Percentiles rank a stretch among this genome's conserved stretches.
phyloP scores from a whole-genome alignment of 1,140 invertebrate species.

The Forficula auricularia region DNA sequence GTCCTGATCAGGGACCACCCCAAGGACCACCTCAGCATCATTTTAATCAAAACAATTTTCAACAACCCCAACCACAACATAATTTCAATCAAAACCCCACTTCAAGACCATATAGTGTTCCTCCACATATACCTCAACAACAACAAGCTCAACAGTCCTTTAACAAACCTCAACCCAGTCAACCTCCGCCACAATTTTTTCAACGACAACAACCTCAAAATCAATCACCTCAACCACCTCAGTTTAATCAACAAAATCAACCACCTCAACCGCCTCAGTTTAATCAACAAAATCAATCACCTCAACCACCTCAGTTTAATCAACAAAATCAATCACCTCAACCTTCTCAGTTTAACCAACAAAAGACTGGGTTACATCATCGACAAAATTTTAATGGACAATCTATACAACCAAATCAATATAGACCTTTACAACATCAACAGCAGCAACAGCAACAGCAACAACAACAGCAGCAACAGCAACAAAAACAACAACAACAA shows the following conservation, averaged over 20 bases:
- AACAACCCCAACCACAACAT: conserved; percentile 9
- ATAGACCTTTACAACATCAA: conserved; percentile 3
- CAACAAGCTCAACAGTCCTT: conserved; percentile 30
- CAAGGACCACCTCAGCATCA: conserved; percentile 6
- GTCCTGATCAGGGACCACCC: conserved; percentile 1
- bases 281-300: conserved; percentile 28
- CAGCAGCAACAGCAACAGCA: conserved; percentile 10
- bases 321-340: conserved; percentile 9
- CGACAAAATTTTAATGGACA: conserved; percentile 8
- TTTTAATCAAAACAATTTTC: conserved; percentile 4
- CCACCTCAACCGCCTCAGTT: conserved; percentile 15
- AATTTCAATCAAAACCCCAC: conserved; percentile 13
- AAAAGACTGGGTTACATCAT: conserved; percentile 11
- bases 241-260: conserved; percentile 24
- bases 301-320: conserved; percentile 21
- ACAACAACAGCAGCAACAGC: conserved; percentile 5
- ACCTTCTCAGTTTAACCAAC: conserved; percentile 7
- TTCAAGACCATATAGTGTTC: conserved; percentile 15
- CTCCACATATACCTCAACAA: conserved; percentile 19
- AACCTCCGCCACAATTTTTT: conserved; percentile 24
- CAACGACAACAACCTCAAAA: conserved; percentile 13
- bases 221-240: conserved; percentile 11
- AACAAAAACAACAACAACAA: conserved; percentile 8
- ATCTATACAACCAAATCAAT: not conserved
- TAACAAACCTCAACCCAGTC: conserved; percentile 17